These are phyloP conservation scores for Parthenolecanium corni DNA, from an alignment of 2,888 invertebrate genomes.

Conservation along the genomic window DNA sequence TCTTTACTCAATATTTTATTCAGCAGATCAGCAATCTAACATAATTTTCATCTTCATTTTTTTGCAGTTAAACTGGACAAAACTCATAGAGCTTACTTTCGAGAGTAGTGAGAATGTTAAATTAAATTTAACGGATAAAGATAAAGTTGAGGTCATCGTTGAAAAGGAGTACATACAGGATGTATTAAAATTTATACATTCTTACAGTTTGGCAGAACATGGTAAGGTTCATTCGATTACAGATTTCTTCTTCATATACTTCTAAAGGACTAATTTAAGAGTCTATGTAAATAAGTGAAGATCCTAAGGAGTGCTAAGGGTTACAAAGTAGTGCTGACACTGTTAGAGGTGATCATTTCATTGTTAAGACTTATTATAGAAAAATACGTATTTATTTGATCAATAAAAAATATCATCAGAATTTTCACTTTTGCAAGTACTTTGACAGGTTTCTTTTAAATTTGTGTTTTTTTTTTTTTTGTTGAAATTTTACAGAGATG, in stretches of 20 bases:
- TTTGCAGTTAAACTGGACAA: constrained; percentile 44
- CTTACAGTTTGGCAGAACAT: constrained; percentile 34
- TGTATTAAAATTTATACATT: constrained; percentile 47
- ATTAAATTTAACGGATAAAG: constrained; percentile 41
- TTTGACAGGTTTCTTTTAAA: too few relatives aligned
- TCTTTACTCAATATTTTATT: neutral
- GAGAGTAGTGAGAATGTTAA: constrained; percentile 43
- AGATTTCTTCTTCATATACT: too few relatives aligned
- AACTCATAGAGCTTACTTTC: constrained; percentile 53
- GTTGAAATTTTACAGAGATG: neutral
- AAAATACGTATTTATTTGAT: too few relatives aligned
- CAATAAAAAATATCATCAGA: too few relatives aligned
- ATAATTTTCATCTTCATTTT: neutral
- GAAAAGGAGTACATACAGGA: constrained; percentile 55
- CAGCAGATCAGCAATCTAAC: neutral
- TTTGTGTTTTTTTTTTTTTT: too few relatives aligned
- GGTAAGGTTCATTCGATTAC: neutral
- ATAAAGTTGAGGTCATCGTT: constrained; percentile 43
- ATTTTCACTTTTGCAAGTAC: too few relatives aligned
- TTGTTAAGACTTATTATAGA: too few relatives aligned
- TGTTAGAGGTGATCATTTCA: too few relatives aligned
- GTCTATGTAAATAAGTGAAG: too few relatives aligned
- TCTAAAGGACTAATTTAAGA: too few relatives aligned
- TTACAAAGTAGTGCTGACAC: too few relatives aligned
- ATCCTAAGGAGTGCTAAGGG: too few relatives aligned